phyloP scores from a whole-genome alignment of 2,113 vertebrate species.

The Ceyx cyanopectus region DNA sequence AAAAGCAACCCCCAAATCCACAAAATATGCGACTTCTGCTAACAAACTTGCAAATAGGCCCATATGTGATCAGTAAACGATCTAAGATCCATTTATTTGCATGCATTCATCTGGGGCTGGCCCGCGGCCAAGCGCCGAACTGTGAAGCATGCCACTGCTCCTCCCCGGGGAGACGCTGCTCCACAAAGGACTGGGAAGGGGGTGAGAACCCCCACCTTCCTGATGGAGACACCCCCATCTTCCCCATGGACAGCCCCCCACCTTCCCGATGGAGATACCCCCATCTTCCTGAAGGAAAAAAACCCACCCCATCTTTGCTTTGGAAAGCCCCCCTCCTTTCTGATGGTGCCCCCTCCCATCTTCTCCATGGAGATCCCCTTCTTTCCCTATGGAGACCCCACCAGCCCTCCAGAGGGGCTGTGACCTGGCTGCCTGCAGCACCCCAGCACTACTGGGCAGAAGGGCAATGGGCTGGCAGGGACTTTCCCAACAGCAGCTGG shows the following conservation, averaged over 20 bases:
- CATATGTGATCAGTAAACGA: slow-evolving; percentile 61
- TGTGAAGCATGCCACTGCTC: slow-evolving; percentile 23
- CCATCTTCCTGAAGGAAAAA: neutral
- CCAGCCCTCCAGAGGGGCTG: rapidly evolving
- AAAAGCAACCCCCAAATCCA: slow-evolving; percentile 41
- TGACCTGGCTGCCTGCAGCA: neutral
- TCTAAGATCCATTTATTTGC: slow-evolving; percentile 52
- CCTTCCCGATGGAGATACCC: neutral
- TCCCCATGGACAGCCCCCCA: neutral
- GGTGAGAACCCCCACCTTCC: neutral
- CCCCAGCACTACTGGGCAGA: rapidly evolving
- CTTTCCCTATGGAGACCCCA: neutral
- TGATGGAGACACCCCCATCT: rapidly evolving
- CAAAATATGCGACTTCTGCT: slow-evolving; percentile 50
- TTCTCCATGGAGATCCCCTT: neutral
- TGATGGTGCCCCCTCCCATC: neutral
- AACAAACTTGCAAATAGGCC: slow-evolving; percentile 64
- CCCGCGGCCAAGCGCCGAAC: slow-evolving; percentile 4
- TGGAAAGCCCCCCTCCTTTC: neutral
- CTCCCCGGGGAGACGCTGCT: neutral
- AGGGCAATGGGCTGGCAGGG: neutral
- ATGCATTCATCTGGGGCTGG: slow-evolving; percentile 57
- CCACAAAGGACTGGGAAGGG: neutral
- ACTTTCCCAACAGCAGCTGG: neutral
- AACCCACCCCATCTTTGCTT: no score